Conservation (phyloP, 2,888 invertebrate species). For the Noctua pronuba region DNA sequence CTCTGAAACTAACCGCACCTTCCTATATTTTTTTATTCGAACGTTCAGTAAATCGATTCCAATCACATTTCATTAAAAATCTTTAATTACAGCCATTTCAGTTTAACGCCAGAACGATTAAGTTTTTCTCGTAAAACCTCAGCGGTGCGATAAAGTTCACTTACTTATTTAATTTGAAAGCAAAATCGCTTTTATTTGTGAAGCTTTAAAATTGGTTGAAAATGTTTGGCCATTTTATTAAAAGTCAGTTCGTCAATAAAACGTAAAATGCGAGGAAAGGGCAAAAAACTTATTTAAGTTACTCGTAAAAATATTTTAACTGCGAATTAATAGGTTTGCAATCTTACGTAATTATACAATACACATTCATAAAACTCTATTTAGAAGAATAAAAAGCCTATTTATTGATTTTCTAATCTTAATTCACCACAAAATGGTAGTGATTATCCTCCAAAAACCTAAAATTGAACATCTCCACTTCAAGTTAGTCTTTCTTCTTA, state of each 20-base stretch:
- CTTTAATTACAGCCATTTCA: constrained; percentile 41
- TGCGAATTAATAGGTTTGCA: background rate
- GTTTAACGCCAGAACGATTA: constrained; percentile 24
- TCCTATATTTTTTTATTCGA: constrained; percentile 6
- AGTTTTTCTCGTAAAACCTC: constrained; percentile 36
- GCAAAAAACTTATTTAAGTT: background rate
- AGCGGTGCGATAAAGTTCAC: constrained; percentile 19
- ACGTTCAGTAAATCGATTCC: constrained; percentile 26
- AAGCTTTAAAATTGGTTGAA: background rate
- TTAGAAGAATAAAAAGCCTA: background rate
- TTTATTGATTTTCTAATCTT: background rate
- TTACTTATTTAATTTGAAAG: constrained; percentile 18
- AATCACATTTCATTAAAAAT: constrained; percentile 36
- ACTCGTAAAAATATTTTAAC: background rate
- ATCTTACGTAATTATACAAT: background rate
- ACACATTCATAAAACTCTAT: background rate
- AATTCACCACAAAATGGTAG: background rate
- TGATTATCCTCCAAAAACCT: background rate
- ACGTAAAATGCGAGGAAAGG: background rate
- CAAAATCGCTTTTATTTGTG: background rate
- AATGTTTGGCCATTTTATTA: background rate
- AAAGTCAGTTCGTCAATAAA: background rate
- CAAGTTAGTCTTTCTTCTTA: background rate
- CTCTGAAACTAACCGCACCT: background rate
- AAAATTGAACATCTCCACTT: background rate